Percentiles rank a stretch among this genome's conserved stretches.
Conservation (phyloP, 1,140 invertebrate genomes). For the Scaptomyza montana region DNA sequence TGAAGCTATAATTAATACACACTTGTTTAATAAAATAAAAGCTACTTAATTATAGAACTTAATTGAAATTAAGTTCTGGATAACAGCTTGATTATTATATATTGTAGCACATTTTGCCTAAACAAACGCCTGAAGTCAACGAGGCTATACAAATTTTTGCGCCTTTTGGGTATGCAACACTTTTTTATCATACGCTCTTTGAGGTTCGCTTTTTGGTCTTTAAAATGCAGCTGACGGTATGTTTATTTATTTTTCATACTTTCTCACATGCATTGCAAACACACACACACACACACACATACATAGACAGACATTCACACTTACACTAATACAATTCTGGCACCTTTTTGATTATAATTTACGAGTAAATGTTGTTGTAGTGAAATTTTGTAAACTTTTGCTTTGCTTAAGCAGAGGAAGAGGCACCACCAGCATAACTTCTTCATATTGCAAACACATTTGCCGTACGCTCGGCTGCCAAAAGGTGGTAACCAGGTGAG, state of each 20-base stretch:
- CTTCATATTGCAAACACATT: conserved; percentile 81
- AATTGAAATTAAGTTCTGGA: too few relatives aligned
- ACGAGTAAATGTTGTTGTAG: conserved; percentile 75
- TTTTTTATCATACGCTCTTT: conserved; percentile 11
- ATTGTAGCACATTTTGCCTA: neutral
- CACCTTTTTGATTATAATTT: conserved; percentile 82
- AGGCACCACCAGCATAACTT: conserved; percentile 55
- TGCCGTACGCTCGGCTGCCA: conserved; percentile 63
- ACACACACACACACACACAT: conserved; percentile 14
- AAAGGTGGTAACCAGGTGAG: conserved; percentile 50
- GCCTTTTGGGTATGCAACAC: conserved; percentile 25
- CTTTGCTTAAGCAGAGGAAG: conserved; percentile 23
- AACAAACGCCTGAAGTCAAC: too few relatives aligned
- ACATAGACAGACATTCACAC: conserved; percentile 31
- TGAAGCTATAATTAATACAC: too few relatives aligned
- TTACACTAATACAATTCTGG: conserved; percentile 51
- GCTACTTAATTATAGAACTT: too few relatives aligned
- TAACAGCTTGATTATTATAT: too few relatives aligned
- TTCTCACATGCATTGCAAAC: conserved; percentile 42
- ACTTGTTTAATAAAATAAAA: too few relatives aligned
- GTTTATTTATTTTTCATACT: conserved; percentile 74
- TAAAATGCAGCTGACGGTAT: conserved; percentile 62
- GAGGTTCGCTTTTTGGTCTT: conserved; percentile 36
- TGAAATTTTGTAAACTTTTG: conserved; percentile 70
- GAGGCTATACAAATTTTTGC: neutral